These are phyloP conservation scores for Brachionus koreanus DNA, from an alignment of 1,140 invertebrate species.

Conservation along the genomic window DNA sequence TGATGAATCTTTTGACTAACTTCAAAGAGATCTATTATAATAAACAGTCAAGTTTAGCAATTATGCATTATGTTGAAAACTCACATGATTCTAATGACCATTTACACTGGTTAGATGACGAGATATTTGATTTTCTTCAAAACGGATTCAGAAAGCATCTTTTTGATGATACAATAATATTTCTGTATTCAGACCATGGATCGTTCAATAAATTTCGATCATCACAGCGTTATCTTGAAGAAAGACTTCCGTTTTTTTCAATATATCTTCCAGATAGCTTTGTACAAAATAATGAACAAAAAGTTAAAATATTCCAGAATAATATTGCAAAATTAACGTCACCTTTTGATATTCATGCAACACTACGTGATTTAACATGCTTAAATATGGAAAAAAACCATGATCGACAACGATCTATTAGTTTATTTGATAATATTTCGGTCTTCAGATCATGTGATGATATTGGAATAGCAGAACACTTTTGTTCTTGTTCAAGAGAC, in stretches of 20 bases:
- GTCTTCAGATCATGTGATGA: constrained; percentile 73
- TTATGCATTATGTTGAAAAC: background rate
- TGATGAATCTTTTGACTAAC: background rate
- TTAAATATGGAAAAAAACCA: background rate
- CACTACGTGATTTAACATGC: constrained; percentile 60
- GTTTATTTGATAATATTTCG: constrained; percentile 63
- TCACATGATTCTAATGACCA: background rate
- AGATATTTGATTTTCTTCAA: background rate
- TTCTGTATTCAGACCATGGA: constrained; percentile 51
- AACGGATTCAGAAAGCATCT: constrained; percentile 11
- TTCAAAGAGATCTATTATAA: background rate
- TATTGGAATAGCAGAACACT: constrained; percentile 84
- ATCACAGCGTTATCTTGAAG: constrained; percentile 7
- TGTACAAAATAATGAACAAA: background rate
- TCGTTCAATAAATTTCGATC: constrained; percentile 46
- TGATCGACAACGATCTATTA: constrained; percentile 49
- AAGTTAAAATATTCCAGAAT: background rate
- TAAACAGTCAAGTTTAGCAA: background rate
- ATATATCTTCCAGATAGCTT: constrained; percentile 8
- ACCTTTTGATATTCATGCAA: constrained; percentile 75
- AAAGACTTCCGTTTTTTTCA: constrained; percentile 26
- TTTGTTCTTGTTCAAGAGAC: constrained; percentile 85
- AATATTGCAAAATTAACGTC: constrained; percentile 65
- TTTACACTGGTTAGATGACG: background rate
- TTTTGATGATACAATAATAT: constrained; percentile 49